These are phyloP conservation scores for Paratrypauchen microcephalus DNA, from an alignment of 2,797 vertebrate species.

Conservation along the genomic window DNA sequence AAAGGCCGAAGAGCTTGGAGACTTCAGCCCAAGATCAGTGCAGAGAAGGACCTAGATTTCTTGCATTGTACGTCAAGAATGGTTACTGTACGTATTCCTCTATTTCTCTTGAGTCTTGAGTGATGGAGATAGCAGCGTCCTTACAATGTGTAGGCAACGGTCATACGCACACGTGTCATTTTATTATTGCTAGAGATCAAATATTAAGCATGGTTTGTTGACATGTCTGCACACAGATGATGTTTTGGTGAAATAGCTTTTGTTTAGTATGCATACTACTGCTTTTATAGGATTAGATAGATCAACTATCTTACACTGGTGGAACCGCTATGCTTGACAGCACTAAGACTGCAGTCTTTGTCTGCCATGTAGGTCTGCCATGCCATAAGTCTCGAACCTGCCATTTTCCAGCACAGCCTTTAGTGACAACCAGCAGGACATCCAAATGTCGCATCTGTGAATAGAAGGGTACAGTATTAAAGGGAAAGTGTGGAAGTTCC, in stretches of 20 bases:
- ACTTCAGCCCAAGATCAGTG: constrained; percentile 73
- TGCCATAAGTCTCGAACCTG: constrained; percentile 58
- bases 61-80: constrained; percentile 85
- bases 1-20: constrained; percentile 65
- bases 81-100: constrained; percentile 85
- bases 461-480: constrained; percentile 15
- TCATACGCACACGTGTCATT: constrained; percentile 41
- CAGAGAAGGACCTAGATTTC: constrained; percentile 83
- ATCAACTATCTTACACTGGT: constrained; percentile 68
- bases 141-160: constrained; percentile 15
- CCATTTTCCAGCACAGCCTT: constrained; percentile 59
- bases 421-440: constrained; percentile 10
- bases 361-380: constrained; percentile 40
- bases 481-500: constrained; percentile 45
- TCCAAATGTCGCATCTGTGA: constrained; percentile 35
- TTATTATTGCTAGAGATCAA: constrained; percentile 6
- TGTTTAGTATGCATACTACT: constrained; percentile 28
- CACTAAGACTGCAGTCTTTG: constrained; percentile 59
- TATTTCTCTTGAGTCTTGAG: constrained; percentile 54
- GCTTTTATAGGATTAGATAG: constrained; percentile 68
- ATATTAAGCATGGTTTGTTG: constrained; percentile 6
- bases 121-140: constrained; percentile 36
- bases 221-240: constrained; percentile 37
- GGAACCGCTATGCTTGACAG: constrained; percentile 71
- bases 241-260: constrained; percentile 19